These are phyloP conservation scores for Dasypolia templi DNA, from an alignment of 2,888 invertebrate species.

Conservation along the genomic window DNA sequence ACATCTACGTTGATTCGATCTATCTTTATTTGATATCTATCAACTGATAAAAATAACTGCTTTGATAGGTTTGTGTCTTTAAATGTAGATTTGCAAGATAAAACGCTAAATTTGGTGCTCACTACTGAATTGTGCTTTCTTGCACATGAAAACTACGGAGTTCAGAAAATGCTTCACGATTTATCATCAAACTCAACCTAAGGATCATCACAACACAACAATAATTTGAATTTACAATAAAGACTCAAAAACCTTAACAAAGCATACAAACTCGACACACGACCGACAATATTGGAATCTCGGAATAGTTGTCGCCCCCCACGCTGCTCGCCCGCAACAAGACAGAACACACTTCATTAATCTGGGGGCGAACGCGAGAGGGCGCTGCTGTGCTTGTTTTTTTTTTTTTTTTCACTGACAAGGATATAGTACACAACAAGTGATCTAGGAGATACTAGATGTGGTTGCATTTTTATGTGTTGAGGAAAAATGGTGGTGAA, in stretches of 20 bases:
- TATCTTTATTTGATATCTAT: background rate
- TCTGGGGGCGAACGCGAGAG: slow-evolving; percentile 32
- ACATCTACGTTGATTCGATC: background rate
- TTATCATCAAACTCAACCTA: background rate
- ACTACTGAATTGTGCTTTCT: background rate
- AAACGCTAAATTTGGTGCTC: too few species aligned
- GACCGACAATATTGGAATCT: slow-evolving; percentile 15
- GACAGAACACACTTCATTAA: slow-evolving; percentile 60
- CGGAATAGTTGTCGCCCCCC: slow-evolving; percentile 28
- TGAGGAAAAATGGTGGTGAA: background rate
- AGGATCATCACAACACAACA: background rate
- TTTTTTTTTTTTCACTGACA: slow-evolving; percentile 57
- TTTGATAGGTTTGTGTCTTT: background rate
- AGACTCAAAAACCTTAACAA: background rate
- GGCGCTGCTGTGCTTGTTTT: slow-evolving; percentile 34
- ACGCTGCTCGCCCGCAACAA: slow-evolving; percentile 21
- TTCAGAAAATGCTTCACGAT: background rate
- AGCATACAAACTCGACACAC: slow-evolving; percentile 17
- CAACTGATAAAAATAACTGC: background rate
- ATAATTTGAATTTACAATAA: slow-evolving; percentile 3
- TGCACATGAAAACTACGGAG: background rate
- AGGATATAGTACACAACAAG: slow-evolving; percentile 32
- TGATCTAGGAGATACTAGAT: slow-evolving; percentile 24
- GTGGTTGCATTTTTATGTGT: slow-evolving; percentile 9
- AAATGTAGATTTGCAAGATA: background rate